phyloP scores from a whole-genome alignment of 2,888 invertebrate species.

The Leptinotarsa tumamoca region DNA sequence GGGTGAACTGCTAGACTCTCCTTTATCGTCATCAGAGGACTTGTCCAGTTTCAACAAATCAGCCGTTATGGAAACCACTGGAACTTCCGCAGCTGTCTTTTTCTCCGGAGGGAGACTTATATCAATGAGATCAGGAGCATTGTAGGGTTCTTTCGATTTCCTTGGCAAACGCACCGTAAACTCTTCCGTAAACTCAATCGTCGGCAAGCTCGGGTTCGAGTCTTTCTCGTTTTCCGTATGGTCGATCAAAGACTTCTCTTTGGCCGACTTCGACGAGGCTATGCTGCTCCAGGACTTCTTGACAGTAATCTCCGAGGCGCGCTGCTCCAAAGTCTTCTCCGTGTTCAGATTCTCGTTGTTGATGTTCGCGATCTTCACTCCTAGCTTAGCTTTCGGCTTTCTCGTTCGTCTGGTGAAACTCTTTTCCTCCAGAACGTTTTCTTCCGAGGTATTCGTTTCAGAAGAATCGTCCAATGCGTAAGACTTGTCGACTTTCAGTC shows the following conservation, averaged over 20 bases:
- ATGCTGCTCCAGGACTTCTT: slow-evolving; percentile 71
- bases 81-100: slow-evolving; percentile 33
- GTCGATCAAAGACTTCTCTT: slow-evolving; percentile 41
- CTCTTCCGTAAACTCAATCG: slow-evolving; percentile 49
- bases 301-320: slow-evolving; percentile 50
- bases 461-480: slow-evolving; percentile 37
- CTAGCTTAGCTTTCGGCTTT: slow-evolving; percentile 64
- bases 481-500: slow-evolving; percentile 30
- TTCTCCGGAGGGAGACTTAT: slow-evolving; percentile 51
- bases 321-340: slow-evolving; percentile 41
- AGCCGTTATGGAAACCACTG: slow-evolving; percentile 51
- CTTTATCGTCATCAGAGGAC: slow-evolving; percentile 72
- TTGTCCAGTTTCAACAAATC: slow-evolving; percentile 65
- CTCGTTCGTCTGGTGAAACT: slow-evolving; percentile 56
- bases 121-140: slow-evolving; percentile 52
- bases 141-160: slow-evolving; percentile 37
- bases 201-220: slow-evolving; percentile 39
- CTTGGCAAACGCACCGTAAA: slow-evolving; percentile 52
- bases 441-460: slow-evolving; percentile 45
- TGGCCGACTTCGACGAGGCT: slow-evolving; percentile 62
- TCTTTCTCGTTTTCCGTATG: slow-evolving; percentile 47
- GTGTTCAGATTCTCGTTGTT: slow-evolving; percentile 49
- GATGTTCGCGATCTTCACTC: slow-evolving; percentile 59
- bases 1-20: slow-evolving; percentile 68
- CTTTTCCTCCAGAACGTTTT: slow-evolving; percentile 49